Evolutionary conservation across 1,140 invertebrate species (phyloP).

Genomic region (Chymomyza costata): DNA sequence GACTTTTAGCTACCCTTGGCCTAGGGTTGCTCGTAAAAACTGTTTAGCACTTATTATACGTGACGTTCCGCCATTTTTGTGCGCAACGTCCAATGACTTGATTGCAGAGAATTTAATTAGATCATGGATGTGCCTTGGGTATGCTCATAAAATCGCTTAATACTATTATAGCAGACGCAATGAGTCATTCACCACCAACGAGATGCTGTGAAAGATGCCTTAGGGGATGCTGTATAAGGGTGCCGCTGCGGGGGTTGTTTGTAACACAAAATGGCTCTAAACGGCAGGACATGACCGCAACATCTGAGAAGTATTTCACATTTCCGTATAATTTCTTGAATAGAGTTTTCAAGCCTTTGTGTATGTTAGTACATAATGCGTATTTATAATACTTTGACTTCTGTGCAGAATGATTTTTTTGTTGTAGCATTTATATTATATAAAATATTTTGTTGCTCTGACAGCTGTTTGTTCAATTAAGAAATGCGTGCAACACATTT

Average conservation of each 20-base stretch:
- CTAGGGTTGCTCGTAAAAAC: slow-evolving; percentile 26
- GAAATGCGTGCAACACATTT: not conserved
- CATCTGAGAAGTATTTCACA: slow-evolving; percentile 28
- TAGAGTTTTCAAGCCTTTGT: slow-evolving; percentile 10
- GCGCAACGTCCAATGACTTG: slow-evolving; percentile 46
- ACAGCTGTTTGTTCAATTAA: no score
- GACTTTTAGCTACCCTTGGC: no score
- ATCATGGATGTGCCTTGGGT: slow-evolving; percentile 47
- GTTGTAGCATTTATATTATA: not conserved
- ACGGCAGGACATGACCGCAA: no score
- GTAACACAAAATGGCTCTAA: slow-evolving; percentile 26
- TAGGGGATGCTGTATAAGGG: slow-evolving; percentile 1
- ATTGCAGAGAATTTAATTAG: slow-evolving; percentile 59
- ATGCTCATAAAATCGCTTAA: slow-evolving; percentile 48
- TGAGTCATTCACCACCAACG: slow-evolving; percentile 42
- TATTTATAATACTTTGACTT: slow-evolving; percentile 22
- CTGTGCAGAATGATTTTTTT: slow-evolving; percentile 22
- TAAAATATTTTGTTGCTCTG: no score
- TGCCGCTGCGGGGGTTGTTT: slow-evolving; percentile 28
- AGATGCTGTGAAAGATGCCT: slow-evolving; percentile 20
- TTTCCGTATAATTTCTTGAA: slow-evolving; percentile 12
- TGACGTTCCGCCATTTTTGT: slow-evolving; percentile 58
- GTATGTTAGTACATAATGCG: slow-evolving; percentile 9
- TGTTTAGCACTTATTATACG: no score
- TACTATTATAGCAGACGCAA: slow-evolving; percentile 41